Percentiles rank a stretch among this genome's conserved stretches.
phyloP scores from a whole-genome alignment of 2,113 vertebrate species.

The Scomber colias region DNA sequence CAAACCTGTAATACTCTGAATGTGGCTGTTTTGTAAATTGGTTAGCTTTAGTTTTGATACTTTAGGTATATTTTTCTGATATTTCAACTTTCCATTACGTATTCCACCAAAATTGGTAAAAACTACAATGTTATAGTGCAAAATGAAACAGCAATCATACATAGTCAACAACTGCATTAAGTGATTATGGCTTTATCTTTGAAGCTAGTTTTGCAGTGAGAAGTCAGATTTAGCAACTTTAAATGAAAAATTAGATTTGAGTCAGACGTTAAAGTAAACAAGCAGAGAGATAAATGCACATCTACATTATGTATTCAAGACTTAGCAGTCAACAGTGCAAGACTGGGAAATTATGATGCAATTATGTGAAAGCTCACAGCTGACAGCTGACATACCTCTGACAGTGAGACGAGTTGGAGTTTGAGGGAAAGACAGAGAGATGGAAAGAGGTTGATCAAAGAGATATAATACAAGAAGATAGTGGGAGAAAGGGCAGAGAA shows the following conservation, averaged over 20 bases:
- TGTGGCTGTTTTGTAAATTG: too few species aligned
- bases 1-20: too few species aligned
- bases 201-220: neutral
- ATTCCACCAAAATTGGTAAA: too few species aligned
- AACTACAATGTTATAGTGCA: too few species aligned
- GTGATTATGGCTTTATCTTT: neutral
- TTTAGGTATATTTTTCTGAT: neutral
- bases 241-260: slow-evolving; percentile 18
- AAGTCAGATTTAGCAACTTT: neutral
- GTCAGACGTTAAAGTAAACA: neutral
- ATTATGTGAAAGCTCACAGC: slow-evolving; percentile 63
- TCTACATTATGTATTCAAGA: slow-evolving; percentile 22
- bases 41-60: neutral
- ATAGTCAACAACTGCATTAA: neutral
- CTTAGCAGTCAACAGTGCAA: slow-evolving; percentile 27
- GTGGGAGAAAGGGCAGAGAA: neutral
- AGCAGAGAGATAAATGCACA: neutral
- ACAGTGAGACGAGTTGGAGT: slow-evolving; percentile 35
- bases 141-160: neutral
- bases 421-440: slow-evolving; percentile 27
- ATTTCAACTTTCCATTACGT: too few species aligned
- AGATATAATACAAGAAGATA: slow-evolving; percentile 3
- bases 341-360: slow-evolving; percentile 68
- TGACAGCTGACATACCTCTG: slow-evolving; percentile 57
- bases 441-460: slow-evolving; percentile 59